Conservation (phyloP, 2,888 invertebrate genomes). For the Corythucha ciliata region DNA sequence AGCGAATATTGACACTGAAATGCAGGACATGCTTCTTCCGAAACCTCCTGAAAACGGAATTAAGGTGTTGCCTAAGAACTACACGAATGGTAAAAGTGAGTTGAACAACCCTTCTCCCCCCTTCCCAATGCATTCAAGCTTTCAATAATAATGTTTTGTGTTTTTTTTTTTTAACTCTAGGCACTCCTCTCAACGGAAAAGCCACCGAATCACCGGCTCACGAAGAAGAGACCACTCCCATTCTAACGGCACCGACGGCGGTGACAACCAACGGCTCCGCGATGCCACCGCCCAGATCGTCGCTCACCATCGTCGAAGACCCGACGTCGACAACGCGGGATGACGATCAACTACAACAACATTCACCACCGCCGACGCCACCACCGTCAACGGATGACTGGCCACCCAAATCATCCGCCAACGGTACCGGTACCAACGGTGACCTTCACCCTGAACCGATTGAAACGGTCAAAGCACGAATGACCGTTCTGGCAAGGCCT, state of each 20-base stretch:
- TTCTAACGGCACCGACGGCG: constrained; percentile 15
- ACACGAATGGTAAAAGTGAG: constrained; percentile 28
- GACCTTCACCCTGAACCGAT: no score
- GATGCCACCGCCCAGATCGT: neutral
- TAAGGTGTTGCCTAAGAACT: constrained; percentile 27
- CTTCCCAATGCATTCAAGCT: neutral
- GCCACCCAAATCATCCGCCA: no score
- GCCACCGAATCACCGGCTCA: constrained; percentile 13
- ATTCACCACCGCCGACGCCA: no score
- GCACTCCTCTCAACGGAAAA: constrained; percentile 27
- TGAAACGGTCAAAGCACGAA: constrained; percentile 25
- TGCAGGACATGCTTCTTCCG: constrained; percentile 34
- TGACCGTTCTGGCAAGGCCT: constrained; percentile 26
- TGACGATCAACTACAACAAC: no score
- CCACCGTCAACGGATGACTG: no score
- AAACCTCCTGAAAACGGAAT: constrained; percentile 32
- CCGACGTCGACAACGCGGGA: no score
- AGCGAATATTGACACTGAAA: constrained; percentile 30
- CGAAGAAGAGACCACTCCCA: constrained; percentile 23
- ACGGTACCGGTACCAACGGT: no score
- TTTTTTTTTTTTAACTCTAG: no score
- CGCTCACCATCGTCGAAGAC: no score
- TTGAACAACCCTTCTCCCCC: constrained; percentile 12
- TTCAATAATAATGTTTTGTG: no score
- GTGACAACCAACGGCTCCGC: neutral